phyloP scores from a whole-genome alignment of 1,140 invertebrate species.

The Tetranychus urticae region DNA sequence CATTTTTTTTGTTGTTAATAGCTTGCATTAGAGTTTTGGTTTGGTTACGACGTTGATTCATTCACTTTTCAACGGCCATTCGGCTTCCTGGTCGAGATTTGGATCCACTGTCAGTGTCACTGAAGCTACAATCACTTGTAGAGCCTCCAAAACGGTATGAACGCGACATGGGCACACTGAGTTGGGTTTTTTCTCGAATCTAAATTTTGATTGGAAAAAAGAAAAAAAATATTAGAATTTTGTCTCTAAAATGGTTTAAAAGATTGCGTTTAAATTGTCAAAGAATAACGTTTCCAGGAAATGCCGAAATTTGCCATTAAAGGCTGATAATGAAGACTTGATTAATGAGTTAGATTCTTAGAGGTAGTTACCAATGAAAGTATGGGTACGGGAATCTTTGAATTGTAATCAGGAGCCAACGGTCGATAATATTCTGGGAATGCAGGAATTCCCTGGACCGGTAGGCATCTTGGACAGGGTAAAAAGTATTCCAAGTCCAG shows the following conservation, averaged over 20 bases:
- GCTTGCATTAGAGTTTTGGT: too few relatives aligned
- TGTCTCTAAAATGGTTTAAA: too few relatives aligned
- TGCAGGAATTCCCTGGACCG: constrained; percentile 6
- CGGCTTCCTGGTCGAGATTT: constrained; percentile 15
- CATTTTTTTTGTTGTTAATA: too few relatives aligned
- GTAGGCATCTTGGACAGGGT: constrained; percentile 9
- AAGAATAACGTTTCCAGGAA: too few relatives aligned
- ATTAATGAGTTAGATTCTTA: background rate
- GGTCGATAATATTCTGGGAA: constrained; percentile 11
- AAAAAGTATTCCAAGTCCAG: background rate
- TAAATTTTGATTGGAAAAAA: constrained; percentile 20
- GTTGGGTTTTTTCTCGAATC: constrained; percentile 62
- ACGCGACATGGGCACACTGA: constrained; percentile 55
- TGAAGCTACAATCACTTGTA: constrained; percentile 29
- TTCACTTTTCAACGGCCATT: constrained; percentile 7
- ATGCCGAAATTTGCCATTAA: too few relatives aligned
- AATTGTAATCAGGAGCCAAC: constrained; percentile 9
- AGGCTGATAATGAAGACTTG: background rate
- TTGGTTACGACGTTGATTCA: too few relatives aligned
- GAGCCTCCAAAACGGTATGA: constrained; percentile 29
- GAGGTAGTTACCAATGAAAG: background rate
- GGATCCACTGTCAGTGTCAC: constrained; percentile 16
- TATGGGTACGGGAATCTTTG: constrained; percentile 13
- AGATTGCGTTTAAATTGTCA: too few relatives aligned
- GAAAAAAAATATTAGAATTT: background rate